A percentile compares a stretch with the other conserved stretches of the same genome.
Conservation (phyloP, 1,140 invertebrate genomes). For the Drosophila kepulauana region DNA sequence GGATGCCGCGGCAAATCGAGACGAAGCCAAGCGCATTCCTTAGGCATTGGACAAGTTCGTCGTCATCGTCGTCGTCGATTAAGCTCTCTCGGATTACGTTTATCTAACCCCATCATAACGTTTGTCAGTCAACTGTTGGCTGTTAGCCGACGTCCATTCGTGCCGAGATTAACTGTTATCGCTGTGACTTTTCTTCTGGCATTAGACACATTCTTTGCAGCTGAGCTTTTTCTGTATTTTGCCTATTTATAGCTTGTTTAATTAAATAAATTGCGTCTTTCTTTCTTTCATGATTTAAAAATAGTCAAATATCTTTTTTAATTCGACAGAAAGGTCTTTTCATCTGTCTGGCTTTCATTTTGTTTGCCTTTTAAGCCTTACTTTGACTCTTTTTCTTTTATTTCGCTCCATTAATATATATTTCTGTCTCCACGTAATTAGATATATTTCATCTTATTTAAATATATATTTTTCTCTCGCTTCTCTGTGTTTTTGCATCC, state of each 20-base stretch:
- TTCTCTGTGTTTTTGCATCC: not conserved
- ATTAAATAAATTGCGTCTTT: too few relatives aligned
- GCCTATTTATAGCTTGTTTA: too few relatives aligned
- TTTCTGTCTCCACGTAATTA: too few relatives aligned
- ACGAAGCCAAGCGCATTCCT: constrained; percentile 13
- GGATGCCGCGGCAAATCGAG: constrained; percentile 18
- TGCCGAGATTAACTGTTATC: not conserved
- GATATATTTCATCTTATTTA: too few relatives aligned
- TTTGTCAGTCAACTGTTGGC: not conserved
- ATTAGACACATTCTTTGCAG: not conserved
- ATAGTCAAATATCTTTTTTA: too few relatives aligned
- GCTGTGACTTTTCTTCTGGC: not conserved
- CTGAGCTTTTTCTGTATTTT: not conserved
- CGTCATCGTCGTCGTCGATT: not conserved
- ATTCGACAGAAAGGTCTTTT: too few relatives aligned
- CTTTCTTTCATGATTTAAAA: too few relatives aligned
- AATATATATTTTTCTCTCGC: too few relatives aligned
- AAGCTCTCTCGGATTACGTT: constrained; percentile 3
- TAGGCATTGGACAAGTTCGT: not conserved
- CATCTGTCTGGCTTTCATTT: too few relatives aligned
- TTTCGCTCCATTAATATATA: too few relatives aligned
- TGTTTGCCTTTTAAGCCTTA: too few relatives aligned
- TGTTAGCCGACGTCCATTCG: not conserved
- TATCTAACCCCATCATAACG: constrained; percentile 1
- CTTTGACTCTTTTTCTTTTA: too few relatives aligned